Conservation (phyloP, 2,113 vertebrate genomes). For the Copsychus sechellarum region DNA sequence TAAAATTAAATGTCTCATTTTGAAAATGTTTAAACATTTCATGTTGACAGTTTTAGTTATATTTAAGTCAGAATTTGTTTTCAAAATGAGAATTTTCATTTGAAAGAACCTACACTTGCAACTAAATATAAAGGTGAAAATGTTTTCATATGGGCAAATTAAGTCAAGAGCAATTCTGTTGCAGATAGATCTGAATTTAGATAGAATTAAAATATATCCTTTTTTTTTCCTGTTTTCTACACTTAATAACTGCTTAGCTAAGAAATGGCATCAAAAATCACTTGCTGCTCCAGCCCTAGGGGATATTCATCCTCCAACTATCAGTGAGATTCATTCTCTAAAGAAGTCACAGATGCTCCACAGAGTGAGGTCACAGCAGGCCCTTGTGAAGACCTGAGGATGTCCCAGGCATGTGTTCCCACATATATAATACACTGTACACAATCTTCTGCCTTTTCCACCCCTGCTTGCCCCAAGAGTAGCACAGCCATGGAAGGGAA, state of each 20-base stretch:
- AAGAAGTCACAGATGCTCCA: not conserved
- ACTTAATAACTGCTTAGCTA: not conserved
- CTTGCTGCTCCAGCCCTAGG: not conserved
- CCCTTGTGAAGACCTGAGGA: not conserved
- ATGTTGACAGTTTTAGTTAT: not conserved
- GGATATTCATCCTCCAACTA: not conserved
- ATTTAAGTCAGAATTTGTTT: not conserved
- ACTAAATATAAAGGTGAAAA: not conserved
- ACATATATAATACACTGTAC: not conserved
- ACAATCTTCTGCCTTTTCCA: not conserved
- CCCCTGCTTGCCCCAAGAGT: not conserved
- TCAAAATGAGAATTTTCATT: not conserved
- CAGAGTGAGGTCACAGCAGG: not conserved
- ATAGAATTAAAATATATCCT: not conserved
- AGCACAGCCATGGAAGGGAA: not conserved
- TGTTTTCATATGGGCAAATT: not conserved
- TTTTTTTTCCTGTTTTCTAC: not conserved
- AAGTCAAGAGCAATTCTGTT: not conserved
- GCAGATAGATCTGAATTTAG: not conserved
- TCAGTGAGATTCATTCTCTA: not conserved
- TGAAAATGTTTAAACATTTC: not conserved
- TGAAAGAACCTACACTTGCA: not conserved
- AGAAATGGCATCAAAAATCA: not conserved
- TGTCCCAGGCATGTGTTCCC: not conserved
- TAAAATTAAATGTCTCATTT: not conserved